Conservation (phyloP, 2,888 invertebrate genomes). For the Acheta domesticus region DNA sequence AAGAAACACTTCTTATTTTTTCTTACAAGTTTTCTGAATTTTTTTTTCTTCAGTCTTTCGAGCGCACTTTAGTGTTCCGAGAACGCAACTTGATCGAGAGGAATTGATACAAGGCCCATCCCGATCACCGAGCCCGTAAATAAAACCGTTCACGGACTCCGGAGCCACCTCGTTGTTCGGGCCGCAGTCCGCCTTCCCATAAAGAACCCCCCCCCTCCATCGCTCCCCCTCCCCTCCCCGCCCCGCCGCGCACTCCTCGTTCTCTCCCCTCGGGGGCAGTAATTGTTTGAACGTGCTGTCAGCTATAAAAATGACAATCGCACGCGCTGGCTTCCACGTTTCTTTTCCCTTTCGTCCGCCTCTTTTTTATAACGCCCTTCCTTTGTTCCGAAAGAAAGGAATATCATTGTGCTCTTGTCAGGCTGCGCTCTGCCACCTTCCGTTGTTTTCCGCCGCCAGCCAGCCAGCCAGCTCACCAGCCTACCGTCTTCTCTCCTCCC, state of each 20-base stretch:
- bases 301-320: slow-evolving; percentile 18
- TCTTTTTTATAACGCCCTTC: slow-evolving; percentile 6
- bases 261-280: background rate
- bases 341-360: background rate
- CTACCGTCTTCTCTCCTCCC: background rate
- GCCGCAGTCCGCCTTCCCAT: background rate
- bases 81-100: background rate
- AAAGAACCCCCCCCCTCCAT: background rate
- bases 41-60: too few species aligned
- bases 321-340: background rate
- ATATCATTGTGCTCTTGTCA: slow-evolving; percentile 18
- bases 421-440: background rate
- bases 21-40: too few species aligned
- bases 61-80: too few species aligned
- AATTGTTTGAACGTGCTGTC: slow-evolving; percentile 18
- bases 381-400: slow-evolving; percentile 18
- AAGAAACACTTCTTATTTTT: too few species aligned
- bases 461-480: background rate
- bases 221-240: background rate
- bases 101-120: background rate
- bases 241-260: background rate
- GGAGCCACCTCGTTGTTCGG: background rate
- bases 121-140: background rate
- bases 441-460: background rate
- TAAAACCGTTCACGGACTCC: background rate